A percentile compares a stretch with the other conserved stretches of the same genome.
Evolutionary conservation across 1,140 invertebrate species (phyloP).

Genomic region (Melanaphis sacchari): DNA sequence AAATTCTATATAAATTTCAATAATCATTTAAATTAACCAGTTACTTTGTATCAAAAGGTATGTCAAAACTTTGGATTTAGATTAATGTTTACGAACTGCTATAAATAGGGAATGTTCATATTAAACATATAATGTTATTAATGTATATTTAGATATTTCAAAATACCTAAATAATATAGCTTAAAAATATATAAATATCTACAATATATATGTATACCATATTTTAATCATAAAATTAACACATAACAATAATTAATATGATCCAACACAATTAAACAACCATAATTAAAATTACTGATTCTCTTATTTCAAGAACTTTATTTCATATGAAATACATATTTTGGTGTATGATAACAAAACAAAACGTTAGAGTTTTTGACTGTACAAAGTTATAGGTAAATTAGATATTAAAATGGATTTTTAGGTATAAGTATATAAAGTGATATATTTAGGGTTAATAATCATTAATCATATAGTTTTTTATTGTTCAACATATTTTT

Average conservation of each 20-base stretch:
- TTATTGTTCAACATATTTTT: conserved; percentile 18
- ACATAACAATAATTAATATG: not conserved
- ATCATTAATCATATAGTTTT: not conserved
- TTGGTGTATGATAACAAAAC: not conserved
- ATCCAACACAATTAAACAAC: not conserved
- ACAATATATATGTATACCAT: too few relatives aligned
- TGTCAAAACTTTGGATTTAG: not conserved
- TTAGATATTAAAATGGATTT: conserved; percentile 3
- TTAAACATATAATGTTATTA: not conserved
- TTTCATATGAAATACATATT: not conserved
- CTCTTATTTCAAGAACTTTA: not conserved
- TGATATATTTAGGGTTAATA: not conserved
- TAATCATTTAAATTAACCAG: not conserved
- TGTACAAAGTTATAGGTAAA: not conserved
- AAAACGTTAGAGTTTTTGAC: not conserved
- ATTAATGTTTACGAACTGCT: not conserved
- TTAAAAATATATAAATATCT: not conserved
- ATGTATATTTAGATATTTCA: not conserved
- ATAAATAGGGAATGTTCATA: rapidly evolving
- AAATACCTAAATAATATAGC: not conserved
- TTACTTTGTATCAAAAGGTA: not conserved
- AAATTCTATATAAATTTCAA: not conserved
- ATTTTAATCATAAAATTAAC: not conserved
- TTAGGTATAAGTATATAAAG: not conserved
- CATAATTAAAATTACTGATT: not conserved